Percentiles rank a stretch among this genome's conserved stretches.
phyloP scores from a whole-genome alignment of 2,888 invertebrate species.

The Microctonus brassicae region DNA sequence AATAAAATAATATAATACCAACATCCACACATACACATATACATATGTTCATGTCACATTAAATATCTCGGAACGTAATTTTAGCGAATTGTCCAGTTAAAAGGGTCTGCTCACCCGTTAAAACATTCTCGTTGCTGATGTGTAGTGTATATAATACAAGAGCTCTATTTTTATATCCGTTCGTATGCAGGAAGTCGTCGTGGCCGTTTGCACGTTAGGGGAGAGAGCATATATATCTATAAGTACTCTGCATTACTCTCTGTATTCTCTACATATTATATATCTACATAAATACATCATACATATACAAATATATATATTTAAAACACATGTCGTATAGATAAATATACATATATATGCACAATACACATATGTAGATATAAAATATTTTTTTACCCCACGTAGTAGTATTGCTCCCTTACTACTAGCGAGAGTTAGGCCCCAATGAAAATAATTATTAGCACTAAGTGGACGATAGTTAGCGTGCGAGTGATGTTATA shows the following conservation, averaged over 20 bases:
- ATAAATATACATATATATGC: background rate
- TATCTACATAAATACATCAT: background rate
- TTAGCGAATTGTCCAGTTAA: constrained; percentile 33
- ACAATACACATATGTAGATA: background rate
- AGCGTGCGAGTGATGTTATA: constrained; percentile 31
- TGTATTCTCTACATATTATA: background rate
- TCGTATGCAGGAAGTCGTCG: constrained; percentile 66
- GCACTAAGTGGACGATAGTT: constrained; percentile 68
- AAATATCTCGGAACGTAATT: constrained; percentile 1
- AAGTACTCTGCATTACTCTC: constrained; percentile 20
- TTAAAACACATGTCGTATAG: background rate
- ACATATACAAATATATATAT: background rate
- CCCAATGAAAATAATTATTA: constrained; percentile 70
- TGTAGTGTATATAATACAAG: constrained; percentile 12
- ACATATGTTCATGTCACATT: background rate
- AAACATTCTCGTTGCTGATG: constrained; percentile 42
- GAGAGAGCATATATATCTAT: constrained; percentile 43
- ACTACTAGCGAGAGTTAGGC: constrained; percentile 43
- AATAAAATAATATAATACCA: too few species aligned
- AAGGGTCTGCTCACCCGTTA: constrained; percentile 35
- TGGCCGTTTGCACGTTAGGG: constrained; percentile 55
- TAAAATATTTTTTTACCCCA: background rate
- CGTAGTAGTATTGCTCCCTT: constrained; percentile 14
- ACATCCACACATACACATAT: too few species aligned
- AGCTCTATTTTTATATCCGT: constrained; percentile 69